phyloP scores from a whole-genome alignment of 2,113 vertebrate species.

The Lasiurus cinereus region DNA sequence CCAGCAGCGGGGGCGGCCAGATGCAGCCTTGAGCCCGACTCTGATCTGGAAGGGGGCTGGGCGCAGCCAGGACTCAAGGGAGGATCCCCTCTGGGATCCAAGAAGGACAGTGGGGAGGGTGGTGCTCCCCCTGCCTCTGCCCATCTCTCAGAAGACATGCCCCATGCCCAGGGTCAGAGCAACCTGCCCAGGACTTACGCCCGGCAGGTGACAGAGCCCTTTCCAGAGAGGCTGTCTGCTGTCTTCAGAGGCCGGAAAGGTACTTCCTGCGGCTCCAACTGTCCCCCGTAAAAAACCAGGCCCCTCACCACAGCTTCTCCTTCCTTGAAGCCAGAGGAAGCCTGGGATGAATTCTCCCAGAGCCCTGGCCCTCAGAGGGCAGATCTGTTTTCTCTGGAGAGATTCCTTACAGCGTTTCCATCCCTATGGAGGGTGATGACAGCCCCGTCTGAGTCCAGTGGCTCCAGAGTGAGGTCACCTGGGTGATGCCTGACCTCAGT shows the following conservation, averaged over 20 bases:
- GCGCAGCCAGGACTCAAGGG: neutral
- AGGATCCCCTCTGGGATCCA: neutral
- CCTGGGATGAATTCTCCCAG: neutral
- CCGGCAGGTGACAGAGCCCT: neutral
- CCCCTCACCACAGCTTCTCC: neutral
- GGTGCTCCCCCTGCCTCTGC: neutral
- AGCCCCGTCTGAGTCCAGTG: neutral
- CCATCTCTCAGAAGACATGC: too few species aligned
- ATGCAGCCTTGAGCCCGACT: neutral
- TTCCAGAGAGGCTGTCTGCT: neutral
- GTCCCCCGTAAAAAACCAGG: neutral
- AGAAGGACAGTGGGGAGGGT: neutral
- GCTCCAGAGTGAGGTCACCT: neutral
- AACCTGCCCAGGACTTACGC: fast-evolving
- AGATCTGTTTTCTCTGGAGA: neutral
- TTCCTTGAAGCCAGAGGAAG: neutral
- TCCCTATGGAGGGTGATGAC: neutral
- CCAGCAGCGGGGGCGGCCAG: neutral
- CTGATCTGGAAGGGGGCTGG: fast-evolving
- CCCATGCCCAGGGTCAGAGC: neutral
- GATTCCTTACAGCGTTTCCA: neutral
- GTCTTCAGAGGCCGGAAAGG: neutral
- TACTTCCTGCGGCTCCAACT: neutral
- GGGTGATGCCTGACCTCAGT: neutral
- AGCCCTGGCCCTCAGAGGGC: neutral